Evolutionary conservation across 2,888 invertebrate species (phyloP), one percentile per base, ranked within the genome.

Genomic region (Lagria hirta): DNA sequence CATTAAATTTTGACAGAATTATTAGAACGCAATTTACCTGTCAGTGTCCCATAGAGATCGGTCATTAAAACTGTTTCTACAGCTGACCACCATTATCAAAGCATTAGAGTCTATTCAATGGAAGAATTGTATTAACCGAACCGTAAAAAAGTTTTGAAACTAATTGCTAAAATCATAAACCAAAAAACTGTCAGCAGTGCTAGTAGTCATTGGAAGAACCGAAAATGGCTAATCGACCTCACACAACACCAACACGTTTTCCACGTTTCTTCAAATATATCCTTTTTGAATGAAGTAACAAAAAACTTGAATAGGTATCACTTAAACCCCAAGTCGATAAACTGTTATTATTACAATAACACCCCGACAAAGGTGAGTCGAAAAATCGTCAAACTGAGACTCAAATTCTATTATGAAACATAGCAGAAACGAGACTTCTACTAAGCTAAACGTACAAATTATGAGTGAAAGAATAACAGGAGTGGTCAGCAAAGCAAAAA

Each of bases 31-130:
- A 24, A 5, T 24, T 21, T 62, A 71, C 70, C 71, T 69, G 50
- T 70, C 60, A 55, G 60, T 58, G 56, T 66, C 60, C 65, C 69
- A 67, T 58, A 64, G 62, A 30, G 60, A 59, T 30, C 56, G 55
- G 14, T 62, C 61, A 23, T 61, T 55, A 40, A 64, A 52, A 49
- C 60, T 60, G 51, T 61, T 57, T 51, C 63, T 66, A 51, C 64
- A 58, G 52, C 69, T 62, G 42, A 71, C 71, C 52, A 72, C 71
- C 71, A 72, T 72, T 66, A 66, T 68, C 61, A 62, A 56, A 56
- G 57, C 62, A 56, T 58, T 60, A 55, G 51, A 53, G 52, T 60
- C 59, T 49, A 52, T 60, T 64, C 61, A n/a, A n/a, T n/a, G n/a
- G n/a, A n/a, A n/a, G n/a, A n/a, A n/a, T 57, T 28, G 28, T 40